Conservation (phyloP, 1,140 invertebrate species). For the Drosophila nebulosa region DNA sequence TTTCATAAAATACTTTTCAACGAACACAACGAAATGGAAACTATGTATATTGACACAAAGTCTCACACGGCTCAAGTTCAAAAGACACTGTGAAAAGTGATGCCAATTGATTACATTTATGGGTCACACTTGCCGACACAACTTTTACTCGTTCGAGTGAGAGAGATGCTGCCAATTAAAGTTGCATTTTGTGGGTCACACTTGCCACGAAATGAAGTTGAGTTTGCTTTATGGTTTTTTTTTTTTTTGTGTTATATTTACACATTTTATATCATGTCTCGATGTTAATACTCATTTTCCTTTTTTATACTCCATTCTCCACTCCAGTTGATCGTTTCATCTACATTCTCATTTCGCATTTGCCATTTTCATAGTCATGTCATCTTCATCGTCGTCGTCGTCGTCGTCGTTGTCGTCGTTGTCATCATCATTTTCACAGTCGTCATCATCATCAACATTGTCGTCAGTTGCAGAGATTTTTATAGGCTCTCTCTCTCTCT, state of each 20-base stretch:
- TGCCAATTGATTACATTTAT: too few species aligned
- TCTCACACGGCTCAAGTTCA: too few species aligned
- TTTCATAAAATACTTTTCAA: too few species aligned
- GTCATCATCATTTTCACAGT: constrained; percentile 47
- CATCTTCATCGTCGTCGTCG: constrained; percentile 49
- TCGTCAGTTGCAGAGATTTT: constrained; percentile 52
- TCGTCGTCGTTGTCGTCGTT: constrained; percentile 37
- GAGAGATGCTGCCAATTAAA: neutral
- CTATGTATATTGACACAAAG: too few species aligned
- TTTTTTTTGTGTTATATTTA: neutral
- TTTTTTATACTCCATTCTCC: neutral
- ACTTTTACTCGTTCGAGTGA: too few species aligned
- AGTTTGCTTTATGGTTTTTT: neutral
- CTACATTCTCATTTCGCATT: constrained; percentile 35
- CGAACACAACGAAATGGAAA: too few species aligned
- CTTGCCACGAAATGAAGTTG: neutral
- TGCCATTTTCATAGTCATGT: constrained; percentile 30
- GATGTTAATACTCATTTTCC: neutral
- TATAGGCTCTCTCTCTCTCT: constrained; percentile 31
- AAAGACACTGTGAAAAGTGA: too few species aligned
- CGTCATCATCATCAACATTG: constrained; percentile 39
- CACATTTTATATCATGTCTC: neutral
- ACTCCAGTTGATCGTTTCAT: constrained; percentile 8
- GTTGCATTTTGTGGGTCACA: neutral
- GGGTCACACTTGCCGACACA: too few species aligned